phyloP scores from a whole-genome alignment of 2,797 vertebrate species.

The Brachymystax lenok region DNA sequence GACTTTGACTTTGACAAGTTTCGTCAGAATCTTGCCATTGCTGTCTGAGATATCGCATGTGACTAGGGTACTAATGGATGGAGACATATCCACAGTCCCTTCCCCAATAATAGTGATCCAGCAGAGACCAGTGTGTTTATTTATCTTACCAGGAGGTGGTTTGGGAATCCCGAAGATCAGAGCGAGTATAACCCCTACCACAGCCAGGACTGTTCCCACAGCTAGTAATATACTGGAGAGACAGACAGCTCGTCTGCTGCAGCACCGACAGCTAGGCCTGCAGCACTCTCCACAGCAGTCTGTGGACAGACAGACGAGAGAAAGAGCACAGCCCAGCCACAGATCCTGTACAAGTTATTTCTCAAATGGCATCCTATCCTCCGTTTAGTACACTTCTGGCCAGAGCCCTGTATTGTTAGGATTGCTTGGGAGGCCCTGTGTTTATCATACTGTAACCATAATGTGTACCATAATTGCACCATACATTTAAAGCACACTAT shows the following conservation, averaged over 20 bases:
- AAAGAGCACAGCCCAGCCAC: no score
- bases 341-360: not conserved
- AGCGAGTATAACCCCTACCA: not conserved
- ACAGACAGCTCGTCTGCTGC: conserved; percentile 45
- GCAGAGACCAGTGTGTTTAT: not conserved
- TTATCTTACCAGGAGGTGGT: conserved; percentile 59
- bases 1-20: no score
- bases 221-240: conserved; percentile 42
- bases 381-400: not conserved
- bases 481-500: not conserved
- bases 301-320: conserved; percentile 7
- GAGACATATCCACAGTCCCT: no score
- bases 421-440: not conserved
- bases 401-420: not conserved
- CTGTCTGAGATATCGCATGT: no score
- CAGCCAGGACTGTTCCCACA: conserved; percentile 39
- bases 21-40: no score
- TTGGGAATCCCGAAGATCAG: conserved; percentile 51
- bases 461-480: no score
- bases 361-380: not conserved
- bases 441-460: not conserved
- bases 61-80: no score
- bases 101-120: not conserved
- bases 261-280: conserved; percentile 27
- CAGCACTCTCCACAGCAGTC: conserved; percentile 42